Evolutionary conservation across 1,140 invertebrate genomes (phyloP), one percentile per base, ranked within the genome.

Genomic region (Magallana angulata): DNA sequence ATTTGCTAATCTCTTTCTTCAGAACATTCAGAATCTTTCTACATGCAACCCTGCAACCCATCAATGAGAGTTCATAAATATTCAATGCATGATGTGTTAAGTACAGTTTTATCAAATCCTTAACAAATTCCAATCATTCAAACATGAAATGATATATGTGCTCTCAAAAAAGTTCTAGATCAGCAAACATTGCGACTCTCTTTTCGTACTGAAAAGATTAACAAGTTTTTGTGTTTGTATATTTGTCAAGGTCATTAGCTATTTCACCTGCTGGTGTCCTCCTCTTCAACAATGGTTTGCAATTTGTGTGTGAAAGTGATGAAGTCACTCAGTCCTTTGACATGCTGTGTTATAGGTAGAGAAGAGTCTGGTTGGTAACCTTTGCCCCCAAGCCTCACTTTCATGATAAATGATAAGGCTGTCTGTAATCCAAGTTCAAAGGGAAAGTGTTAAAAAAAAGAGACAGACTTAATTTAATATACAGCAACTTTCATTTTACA

Each of bases 211-310:
- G 60, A 62, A n/a, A n/a, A 16, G 6, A 16, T 62, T 16, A n/a
- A 62, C 14, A 16, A 16, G 11, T 16, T 16, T 16, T 16, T 48
- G 14, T 14, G n/a, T 62, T 16, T 0, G 5, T 62, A n/a, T 16
- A 5, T 16, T 62, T 62, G n/a, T 71, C 59, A 59, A 82, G 36
- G 71, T 58, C 30, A 85, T 30, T 18, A 76, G 62, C 5, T 82
- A 18, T 4, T 48, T 68, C 88, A 94, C 93, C 90, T 91, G 64
- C 87, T 85, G 80, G 93, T 89, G 30, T 85, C 11, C 36, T 94
- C 92, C 59, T 95, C 94, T 89, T 95, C 94, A 14, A 94, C 87
- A 7, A 95, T 84, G n/a, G 91, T 93, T 85, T 94, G 94, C 82
- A 95, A 89, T 56, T 93, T 94, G 24, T 94, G 93, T 30, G 94